Base-by-base conservation (phyloP, 2,113 vertebrate genomes). In the Clarias gariepinus region DNA sequence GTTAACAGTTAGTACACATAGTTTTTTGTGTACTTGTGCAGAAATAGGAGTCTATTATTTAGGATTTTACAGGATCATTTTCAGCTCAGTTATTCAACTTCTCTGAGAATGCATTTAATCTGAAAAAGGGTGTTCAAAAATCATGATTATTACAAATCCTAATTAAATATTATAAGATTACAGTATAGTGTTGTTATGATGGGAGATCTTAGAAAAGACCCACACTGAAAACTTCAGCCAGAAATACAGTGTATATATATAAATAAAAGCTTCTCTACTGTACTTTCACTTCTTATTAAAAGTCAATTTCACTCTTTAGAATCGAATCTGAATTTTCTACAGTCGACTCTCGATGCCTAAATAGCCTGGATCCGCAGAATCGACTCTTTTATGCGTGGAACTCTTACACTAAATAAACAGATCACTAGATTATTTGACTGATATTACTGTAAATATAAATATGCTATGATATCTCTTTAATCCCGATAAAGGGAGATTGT, bases 1-100 rank as follows among this genome's bases (percentile, higher is more conserved):
- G 66, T 85, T 69, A 85, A 60, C 18, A 58, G 23, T n/a, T 60
- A 13, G 55, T 33, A 30, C 81, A 69, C n/a, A 83, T 41, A 52
- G 3, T 55, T 33, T 21, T 30, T 2, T 69, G 18, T 16, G 6
- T 7, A 19, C 16, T 33, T 19, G 3, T 18, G 28, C 33, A 30
- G 41, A 18, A 16, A 83, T 18, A 71, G 41, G 11, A 53, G 7
- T 28, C 19, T 12, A 68, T 52, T 18, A 25, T n/a, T 25, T 8
- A 15, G 15, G 19, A 13, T 64, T 74, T 74, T 47, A 25, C 2
- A 47, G 1, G 36, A 52, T 47, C 10, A 25, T 5, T 10, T 3
- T 23, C 6, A 15, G 64, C 18, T 69, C 12, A 36, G 36, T 21
- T 23, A 21, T 12, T 11, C 33, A 25, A n/a, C 41, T 25, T 76